A percentile compares a stretch with the other conserved stretches of the same genome.
Evolutionary conservation across 2,797 vertebrate species (phyloP).

Genomic region (Ciconia nigra): DNA sequence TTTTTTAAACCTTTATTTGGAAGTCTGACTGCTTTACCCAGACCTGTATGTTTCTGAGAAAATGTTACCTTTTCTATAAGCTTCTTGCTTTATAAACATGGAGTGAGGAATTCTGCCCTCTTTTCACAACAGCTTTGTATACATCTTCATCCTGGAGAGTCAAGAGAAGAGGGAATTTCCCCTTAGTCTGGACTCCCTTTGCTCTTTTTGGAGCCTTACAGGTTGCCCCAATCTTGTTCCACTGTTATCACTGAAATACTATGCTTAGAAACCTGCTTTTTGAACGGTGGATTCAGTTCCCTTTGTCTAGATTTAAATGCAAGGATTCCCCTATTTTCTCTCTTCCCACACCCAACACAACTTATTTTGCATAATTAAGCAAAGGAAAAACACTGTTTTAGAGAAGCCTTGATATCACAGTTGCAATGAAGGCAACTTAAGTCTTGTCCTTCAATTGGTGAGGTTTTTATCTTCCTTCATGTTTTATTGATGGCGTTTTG

Average conservation of each 20-base stretch:
- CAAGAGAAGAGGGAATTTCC: background rate
- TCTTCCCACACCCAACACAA: background rate
- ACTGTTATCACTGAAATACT: background rate
- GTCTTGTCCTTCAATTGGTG: background rate
- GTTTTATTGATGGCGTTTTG: conserved; percentile 18
- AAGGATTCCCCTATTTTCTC: background rate
- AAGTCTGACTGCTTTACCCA: background rate
- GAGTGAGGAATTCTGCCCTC: background rate
- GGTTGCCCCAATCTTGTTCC: background rate
- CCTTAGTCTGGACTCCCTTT: background rate
- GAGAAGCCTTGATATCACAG: background rate
- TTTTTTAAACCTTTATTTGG: background rate
- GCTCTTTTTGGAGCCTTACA: background rate
- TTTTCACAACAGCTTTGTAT: background rate
- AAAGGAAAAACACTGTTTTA: background rate
- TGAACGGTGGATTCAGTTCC: background rate
- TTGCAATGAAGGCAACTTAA: background rate
- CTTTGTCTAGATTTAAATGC: background rate
- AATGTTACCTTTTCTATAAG: background rate
- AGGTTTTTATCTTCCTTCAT: conserved; percentile 15
- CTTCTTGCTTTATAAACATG: background rate
- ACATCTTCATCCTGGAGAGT: background rate
- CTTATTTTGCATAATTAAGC: background rate
- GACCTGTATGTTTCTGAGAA: background rate
- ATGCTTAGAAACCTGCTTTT: background rate